Evolutionary conservation across 2,888 invertebrate genomes (phyloP).

Genomic region (Rhagonycha lutea): DNA sequence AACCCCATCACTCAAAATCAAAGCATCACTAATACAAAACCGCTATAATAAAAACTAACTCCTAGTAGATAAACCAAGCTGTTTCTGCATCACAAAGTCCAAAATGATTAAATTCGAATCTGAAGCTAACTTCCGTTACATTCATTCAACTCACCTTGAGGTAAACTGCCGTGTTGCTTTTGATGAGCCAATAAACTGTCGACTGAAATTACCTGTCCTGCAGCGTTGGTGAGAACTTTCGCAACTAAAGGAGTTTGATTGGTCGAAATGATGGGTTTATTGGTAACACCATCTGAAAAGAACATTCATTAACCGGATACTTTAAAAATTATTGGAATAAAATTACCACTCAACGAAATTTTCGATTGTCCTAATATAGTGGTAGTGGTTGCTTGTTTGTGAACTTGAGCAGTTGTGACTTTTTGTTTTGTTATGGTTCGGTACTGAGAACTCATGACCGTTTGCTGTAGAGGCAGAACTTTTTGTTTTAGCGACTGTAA

Average conservation of each 20-base stretch:
- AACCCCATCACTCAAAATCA: too few relatives aligned
- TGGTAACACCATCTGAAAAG: slow-evolving; percentile 51
- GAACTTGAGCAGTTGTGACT: slow-evolving; percentile 51
- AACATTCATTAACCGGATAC: slow-evolving; percentile 5
- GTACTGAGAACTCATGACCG: slow-evolving; percentile 43
- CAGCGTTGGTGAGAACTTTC: slow-evolving; percentile 73
- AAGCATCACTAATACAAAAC: too few relatives aligned
- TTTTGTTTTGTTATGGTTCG: slow-evolving; percentile 53
- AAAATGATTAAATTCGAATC: neutral
- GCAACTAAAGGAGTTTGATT: slow-evolving; percentile 66
- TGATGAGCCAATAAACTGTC: slow-evolving; percentile 63
- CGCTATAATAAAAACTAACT: too few relatives aligned
- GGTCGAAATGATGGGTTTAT: slow-evolving; percentile 52
- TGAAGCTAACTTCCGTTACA: too few relatives aligned
- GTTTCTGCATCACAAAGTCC: too few relatives aligned
- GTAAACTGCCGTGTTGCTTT: slow-evolving; percentile 54
- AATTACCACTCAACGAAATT: slow-evolving; percentile 42
- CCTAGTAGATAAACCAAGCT: too few relatives aligned
- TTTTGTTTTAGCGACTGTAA: slow-evolving; percentile 54
- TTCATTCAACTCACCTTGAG: slow-evolving; percentile 57
- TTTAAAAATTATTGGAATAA: slow-evolving; percentile 6
- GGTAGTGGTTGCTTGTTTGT: slow-evolving; percentile 48
- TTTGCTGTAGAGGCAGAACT: slow-evolving; percentile 49
- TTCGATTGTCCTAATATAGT: slow-evolving; percentile 45
- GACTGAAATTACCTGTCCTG: slow-evolving; percentile 63